phyloP scores from a whole-genome alignment of 2,113 vertebrate genomes.

The Sebastes schlegelii region DNA sequence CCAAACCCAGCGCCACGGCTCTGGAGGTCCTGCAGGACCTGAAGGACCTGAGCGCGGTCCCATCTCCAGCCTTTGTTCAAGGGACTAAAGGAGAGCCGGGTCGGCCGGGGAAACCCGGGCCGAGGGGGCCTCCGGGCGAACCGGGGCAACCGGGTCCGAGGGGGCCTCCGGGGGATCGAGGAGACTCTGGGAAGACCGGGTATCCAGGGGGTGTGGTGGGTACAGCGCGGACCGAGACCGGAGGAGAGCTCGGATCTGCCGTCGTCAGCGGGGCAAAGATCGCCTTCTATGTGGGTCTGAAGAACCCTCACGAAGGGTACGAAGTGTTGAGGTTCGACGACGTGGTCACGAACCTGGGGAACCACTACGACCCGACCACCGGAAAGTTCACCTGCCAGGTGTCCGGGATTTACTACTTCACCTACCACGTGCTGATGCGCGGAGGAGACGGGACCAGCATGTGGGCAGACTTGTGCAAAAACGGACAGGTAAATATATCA shows the following conservation, averaged over 20 bases:
- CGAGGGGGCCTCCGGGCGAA: slow-evolving; percentile 88
- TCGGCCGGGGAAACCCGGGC: slow-evolving; percentile 88
- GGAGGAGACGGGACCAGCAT: slow-evolving; percentile 92
- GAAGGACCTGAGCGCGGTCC: slow-evolving; percentile 85
- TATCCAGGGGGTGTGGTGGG: slow-evolving; percentile 74
- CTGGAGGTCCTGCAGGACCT: slow-evolving; percentile 89
- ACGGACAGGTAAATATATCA: slow-evolving; percentile 85
- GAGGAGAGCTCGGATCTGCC: slow-evolving; percentile 80
- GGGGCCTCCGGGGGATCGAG: slow-evolving; percentile 87
- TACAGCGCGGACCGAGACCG: slow-evolving; percentile 79
- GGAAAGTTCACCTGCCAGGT: slow-evolving; percentile 94
- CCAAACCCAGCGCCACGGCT: slow-evolving; percentile 82
- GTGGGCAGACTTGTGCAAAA: slow-evolving; percentile 92
- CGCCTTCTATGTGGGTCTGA: slow-evolving; percentile 93
- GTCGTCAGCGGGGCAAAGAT: slow-evolving; percentile 85
- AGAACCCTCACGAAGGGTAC: slow-evolving; percentile 89
- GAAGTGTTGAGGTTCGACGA: slow-evolving; percentile 85
- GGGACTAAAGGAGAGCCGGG: slow-evolving; percentile 87
- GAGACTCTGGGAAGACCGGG: slow-evolving; percentile 80
- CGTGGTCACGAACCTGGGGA: slow-evolving; percentile 83
- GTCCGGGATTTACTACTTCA: slow-evolving; percentile 91
- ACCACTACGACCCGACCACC: slow-evolving; percentile 83
- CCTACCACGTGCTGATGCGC: slow-evolving; percentile 91
- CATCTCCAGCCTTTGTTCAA: slow-evolving; percentile 83
- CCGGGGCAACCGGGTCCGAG: slow-evolving; percentile 88